A percentile compares a stretch with the other conserved stretches of the same genome.
Conservation (phyloP, 2,797 vertebrate species). For the Graptemys geographica region DNA sequence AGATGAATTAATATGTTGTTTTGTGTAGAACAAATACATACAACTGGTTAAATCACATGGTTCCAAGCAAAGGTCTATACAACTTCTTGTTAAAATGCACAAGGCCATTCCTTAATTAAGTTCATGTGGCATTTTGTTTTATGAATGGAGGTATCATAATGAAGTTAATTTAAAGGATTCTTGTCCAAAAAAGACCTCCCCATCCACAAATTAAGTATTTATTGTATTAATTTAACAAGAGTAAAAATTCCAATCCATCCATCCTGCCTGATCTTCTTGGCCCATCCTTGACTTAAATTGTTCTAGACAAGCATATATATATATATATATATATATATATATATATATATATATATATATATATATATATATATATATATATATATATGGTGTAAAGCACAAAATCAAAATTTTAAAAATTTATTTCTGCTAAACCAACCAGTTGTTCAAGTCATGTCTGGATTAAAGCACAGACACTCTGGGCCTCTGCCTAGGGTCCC, state of each 20-base stretch:
- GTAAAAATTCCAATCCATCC: conserved; percentile 4
- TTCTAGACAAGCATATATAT: too few relatives aligned
- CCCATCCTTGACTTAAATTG: too few relatives aligned
- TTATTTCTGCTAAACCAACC: neutral
- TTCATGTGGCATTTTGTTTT: neutral
- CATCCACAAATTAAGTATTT: conserved; percentile 20
- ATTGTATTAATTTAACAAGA: neutral
- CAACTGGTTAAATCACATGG: neutral
- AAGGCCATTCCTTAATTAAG: neutral
- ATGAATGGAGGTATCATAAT: neutral
- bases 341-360: too few relatives aligned
- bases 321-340: too few relatives aligned
- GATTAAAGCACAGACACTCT: neutral
- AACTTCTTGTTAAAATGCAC: conserved; percentile 9
- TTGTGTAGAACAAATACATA: neutral
- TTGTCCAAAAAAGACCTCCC: conserved; percentile 9
- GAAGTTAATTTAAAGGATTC: conserved; percentile 8
- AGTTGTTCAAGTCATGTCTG: neutral
- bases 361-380: too few relatives aligned
- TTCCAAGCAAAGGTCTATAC: neutral
- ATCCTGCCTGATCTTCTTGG: neutral
- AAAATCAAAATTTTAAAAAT: too few relatives aligned
- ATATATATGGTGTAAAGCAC: too few relatives aligned
- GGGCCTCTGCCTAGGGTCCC: neutral
- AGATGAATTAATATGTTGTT: neutral